phyloP scores from a whole-genome alignment of 2,797 vertebrate species.

The Brachyalestes nurse region DNA sequence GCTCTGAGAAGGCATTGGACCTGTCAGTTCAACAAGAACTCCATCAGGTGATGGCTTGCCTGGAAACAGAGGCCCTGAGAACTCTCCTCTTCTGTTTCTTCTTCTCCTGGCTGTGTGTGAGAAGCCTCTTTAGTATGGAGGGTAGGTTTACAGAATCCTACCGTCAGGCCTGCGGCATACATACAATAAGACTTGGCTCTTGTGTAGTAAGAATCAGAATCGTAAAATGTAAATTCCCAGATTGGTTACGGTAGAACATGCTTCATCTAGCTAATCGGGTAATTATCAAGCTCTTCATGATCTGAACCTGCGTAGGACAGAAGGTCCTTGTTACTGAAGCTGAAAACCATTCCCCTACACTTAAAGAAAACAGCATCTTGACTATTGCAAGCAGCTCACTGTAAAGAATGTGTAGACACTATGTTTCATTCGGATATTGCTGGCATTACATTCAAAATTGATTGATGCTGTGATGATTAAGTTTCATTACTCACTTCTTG shows the following conservation, averaged over 20 bases:
- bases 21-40: conserved; percentile 79
- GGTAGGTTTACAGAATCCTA: conserved; percentile 52
- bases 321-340: no score
- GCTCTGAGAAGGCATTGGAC: conserved; percentile 79
- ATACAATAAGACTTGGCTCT: neutral
- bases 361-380: no score
- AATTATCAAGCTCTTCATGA: no score
- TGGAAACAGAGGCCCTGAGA: conserved; percentile 80
- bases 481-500: no score
- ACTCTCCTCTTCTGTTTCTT: conserved; percentile 70
- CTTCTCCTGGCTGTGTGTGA: conserved; percentile 1
- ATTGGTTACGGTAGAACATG: no score
- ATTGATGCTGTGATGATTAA: no score
- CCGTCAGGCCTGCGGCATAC: neutral
- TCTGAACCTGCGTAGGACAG: no score
- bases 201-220: neutral
- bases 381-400: no score
- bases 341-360: no score
- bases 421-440: no score
- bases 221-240: neutral
- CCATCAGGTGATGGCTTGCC: conserved; percentile 47
- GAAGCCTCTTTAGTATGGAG: conserved; percentile 73
- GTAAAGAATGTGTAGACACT: no score
- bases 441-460: no score
- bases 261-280: neutral